Evolutionary conservation across 2,113 vertebrate species (phyloP).

Genomic region (Anhinga rufa): DNA sequence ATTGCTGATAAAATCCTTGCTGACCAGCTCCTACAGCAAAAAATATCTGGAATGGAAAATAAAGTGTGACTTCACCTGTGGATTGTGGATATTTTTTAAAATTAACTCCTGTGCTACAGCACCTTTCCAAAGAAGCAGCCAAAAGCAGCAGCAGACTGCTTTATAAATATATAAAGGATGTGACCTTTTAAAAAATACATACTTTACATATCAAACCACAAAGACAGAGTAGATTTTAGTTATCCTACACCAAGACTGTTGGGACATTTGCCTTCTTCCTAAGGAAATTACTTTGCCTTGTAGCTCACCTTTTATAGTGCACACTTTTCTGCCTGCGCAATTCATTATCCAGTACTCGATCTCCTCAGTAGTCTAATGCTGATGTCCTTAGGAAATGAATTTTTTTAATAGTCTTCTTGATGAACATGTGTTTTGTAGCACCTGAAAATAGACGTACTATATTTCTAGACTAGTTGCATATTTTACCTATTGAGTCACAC

Average conservation of each 20-base stretch:
- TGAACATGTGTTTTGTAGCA: not conserved
- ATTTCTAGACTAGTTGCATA: not conserved
- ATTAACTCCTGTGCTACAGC: not conserved
- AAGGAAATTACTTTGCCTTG: not conserved
- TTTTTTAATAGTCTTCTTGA: conserved; percentile 28
- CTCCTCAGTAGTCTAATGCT: not conserved
- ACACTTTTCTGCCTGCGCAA: not conserved
- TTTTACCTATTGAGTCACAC: not conserved
- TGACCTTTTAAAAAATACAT: not conserved
- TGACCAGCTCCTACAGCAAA: not conserved
- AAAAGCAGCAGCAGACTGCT: not conserved
- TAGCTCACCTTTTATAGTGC: not conserved
- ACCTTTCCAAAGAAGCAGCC: not conserved
- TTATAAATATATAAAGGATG: not conserved
- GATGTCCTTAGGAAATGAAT: not conserved
- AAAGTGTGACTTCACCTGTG: not conserved
- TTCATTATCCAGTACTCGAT: not conserved
- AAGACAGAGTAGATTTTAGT: not conserved
- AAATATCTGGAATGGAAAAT: not conserved
- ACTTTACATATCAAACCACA: not conserved
- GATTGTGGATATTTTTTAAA: not conserved
- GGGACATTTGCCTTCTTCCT: not conserved
- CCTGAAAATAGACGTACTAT: not conserved
- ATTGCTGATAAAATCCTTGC: not conserved
- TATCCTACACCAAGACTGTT: not conserved